Conservation (phyloP, 2,888 invertebrate species). For the Dryobotodes eremita region DNA sequence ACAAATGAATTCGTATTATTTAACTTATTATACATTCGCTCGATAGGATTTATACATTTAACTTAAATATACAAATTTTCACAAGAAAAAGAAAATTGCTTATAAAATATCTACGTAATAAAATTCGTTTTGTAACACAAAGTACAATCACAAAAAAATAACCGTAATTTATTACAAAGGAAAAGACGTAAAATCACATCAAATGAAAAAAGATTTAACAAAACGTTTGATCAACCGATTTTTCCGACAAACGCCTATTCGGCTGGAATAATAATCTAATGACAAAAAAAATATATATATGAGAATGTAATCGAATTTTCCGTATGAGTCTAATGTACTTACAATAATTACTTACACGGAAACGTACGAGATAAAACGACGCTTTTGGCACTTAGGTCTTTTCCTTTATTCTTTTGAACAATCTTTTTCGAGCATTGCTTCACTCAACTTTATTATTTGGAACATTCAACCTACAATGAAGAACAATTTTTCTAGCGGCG, state of each 20-base stretch:
- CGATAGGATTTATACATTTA: conserved; percentile 39
- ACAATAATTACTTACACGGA: conserved; percentile 66
- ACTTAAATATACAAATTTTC: conserved; percentile 5
- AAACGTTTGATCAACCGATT: neutral
- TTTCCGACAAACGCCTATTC: conserved; percentile 31
- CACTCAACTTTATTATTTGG: conserved; percentile 53
- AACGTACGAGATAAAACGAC: conserved; percentile 74
- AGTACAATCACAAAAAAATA: conserved; percentile 5
- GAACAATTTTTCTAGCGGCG: conserved; percentile 26
- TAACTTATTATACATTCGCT: conserved; percentile 43
- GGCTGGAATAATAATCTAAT: conserved; percentile 44
- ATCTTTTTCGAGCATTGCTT: conserved; percentile 62
- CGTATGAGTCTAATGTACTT: conserved; percentile 68
- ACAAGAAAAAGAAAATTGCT: conserved; percentile 1
- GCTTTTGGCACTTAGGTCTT: conserved; percentile 87
- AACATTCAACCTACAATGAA: conserved; percentile 45
- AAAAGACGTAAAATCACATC: conserved; percentile 30
- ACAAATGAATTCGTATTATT: conserved; percentile 34
- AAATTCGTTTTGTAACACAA: neutral
- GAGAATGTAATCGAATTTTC: conserved; percentile 49
- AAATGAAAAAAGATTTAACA: neutral
- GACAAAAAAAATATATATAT: conserved; percentile 33
- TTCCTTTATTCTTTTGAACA: conserved; percentile 62
- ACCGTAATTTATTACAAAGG: conserved; percentile 2
- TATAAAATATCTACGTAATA: neutral